phyloP scores from a whole-genome alignment of 2,797 vertebrate species.

The Pangasius krempfi region DNA sequence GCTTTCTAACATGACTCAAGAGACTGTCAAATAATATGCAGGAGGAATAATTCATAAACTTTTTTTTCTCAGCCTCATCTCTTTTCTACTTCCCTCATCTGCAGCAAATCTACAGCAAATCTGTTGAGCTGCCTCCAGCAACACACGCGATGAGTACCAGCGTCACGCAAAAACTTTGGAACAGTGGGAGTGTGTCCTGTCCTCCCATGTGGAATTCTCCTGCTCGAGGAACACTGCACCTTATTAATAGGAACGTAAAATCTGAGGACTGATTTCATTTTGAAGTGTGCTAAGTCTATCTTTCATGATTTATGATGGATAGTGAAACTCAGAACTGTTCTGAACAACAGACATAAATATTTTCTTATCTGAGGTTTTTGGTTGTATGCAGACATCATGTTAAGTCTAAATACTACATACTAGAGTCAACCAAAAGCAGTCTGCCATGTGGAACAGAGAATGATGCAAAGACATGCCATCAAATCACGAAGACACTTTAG shows the following conservation, averaged over 20 bases:
- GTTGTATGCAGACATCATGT: background rate
- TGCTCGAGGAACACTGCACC: background rate
- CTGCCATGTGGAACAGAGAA: constrained; percentile 39
- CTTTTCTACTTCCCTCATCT: constrained; percentile 1
- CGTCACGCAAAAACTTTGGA: background rate
- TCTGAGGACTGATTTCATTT: background rate
- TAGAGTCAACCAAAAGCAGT: constrained; percentile 44
- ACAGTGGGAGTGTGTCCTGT: background rate
- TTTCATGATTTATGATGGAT: background rate
- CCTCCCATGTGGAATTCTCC: too few relatives aligned
- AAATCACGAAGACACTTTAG: constrained; percentile 48
- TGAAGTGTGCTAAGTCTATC: background rate
- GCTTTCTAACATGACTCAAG: constrained; percentile 54
- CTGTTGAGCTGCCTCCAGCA: background rate
- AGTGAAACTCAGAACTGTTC: background rate
- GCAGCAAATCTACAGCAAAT: background rate
- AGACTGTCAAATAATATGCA: constrained; percentile 63
- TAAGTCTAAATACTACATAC: background rate
- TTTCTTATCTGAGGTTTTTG: background rate
- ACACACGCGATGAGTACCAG: background rate
- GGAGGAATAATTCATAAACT: constrained; percentile 68
- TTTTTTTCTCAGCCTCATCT: background rate
- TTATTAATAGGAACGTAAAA: background rate
- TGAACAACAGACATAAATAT: background rate
- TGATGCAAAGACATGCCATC: constrained; percentile 36